These are phyloP conservation scores for Lycopodina hypogea DNA, from an alignment of 37 sponge, comb jelly and placozoan species.

Conservation along the genomic window DNA sequence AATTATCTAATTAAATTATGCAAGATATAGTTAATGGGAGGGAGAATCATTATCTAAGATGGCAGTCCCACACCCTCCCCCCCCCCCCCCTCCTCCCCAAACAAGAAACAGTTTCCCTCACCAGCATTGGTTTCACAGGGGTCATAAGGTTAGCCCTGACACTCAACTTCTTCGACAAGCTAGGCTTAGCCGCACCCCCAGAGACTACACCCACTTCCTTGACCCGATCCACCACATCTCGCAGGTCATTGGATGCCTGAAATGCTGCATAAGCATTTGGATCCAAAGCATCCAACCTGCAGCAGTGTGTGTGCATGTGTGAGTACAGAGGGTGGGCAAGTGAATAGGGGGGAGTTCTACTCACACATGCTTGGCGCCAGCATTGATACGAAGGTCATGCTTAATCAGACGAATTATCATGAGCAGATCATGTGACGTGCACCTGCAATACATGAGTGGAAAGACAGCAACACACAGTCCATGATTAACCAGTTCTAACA, in stretches of 20 bases:
- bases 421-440: constrained; percentile 74
- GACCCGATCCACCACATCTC: constrained; percentile 82
- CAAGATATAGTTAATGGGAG: too few relatives aligned
- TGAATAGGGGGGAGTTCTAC: constrained; percentile 4
- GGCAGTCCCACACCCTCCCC: too few relatives aligned
- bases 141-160: constrained; percentile 85
- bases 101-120: background rate
- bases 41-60: too few relatives aligned
- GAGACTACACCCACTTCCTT: constrained; percentile 4
- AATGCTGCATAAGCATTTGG: constrained; percentile 92
- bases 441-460: constrained; percentile 45
- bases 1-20: too few relatives aligned
- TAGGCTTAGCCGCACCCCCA: constrained; percentile 46
- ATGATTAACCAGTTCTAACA: background rate
- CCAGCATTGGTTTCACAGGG: constrained; percentile 97
- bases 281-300: constrained; percentile 88
- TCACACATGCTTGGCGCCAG: constrained; percentile 90
- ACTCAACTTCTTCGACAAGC: constrained; percentile 63
- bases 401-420: constrained; percentile 88
- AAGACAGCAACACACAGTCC: background rate
- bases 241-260: constrained; percentile 89
- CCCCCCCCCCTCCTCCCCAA: background rate
- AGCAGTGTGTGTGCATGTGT: constrained; percentile 9
- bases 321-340: background rate
- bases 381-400: constrained; percentile 88